Percentiles rank a stretch among this genome's conserved stretches.
These are phyloP conservation scores for Euleptes europaea DNA, from an alignment of 2,113 vertebrate genomes.

Conservation along the genomic window DNA sequence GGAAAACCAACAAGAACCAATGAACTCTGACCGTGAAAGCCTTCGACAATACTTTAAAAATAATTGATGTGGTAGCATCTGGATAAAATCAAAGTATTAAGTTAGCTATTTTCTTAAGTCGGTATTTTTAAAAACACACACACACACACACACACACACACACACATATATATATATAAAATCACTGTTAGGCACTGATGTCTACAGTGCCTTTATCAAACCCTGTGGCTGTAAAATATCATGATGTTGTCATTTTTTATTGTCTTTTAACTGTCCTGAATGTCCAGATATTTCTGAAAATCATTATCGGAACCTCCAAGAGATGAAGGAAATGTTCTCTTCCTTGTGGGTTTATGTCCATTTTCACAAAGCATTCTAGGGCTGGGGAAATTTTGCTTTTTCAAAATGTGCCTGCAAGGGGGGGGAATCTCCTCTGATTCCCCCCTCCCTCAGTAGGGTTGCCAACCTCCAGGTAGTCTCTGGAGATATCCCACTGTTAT, in stretches of 20 bases:
- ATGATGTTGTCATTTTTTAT: slow-evolving; percentile 11
- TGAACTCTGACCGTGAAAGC: too few species aligned
- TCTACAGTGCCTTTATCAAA: slow-evolving; percentile 6
- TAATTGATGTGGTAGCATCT: too few species aligned
- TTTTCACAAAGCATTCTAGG: slow-evolving; percentile 22
- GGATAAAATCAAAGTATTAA: too few species aligned
- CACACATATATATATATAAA: too few species aligned
- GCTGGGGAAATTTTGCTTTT: slow-evolving; percentile 37
- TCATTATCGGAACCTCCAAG: background rate
- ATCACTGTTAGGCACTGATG: slow-evolving; percentile 41
- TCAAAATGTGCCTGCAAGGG: slow-evolving; percentile 33
- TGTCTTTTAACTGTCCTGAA: slow-evolving; percentile 13
- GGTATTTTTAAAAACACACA: slow-evolving; percentile 60
- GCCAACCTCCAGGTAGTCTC: too few species aligned
- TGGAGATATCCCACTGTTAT: too few species aligned
- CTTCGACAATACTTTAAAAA: too few species aligned
- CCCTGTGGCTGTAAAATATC: slow-evolving; percentile 10
- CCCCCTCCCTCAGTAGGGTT: too few species aligned
- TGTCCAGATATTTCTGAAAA: slow-evolving; percentile 16
- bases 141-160: too few species aligned
- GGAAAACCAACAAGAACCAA: too few species aligned
- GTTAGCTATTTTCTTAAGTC: slow-evolving; percentile 39
- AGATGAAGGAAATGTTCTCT: slow-evolving; percentile 19
- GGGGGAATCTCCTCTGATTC: too few species aligned
- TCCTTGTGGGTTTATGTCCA: slow-evolving; percentile 8